Evolutionary conservation across 2,797 vertebrate species (phyloP), one percentile per base, ranked within the genome.

Genomic region (Gobionotothen gibberifrons): DNA sequence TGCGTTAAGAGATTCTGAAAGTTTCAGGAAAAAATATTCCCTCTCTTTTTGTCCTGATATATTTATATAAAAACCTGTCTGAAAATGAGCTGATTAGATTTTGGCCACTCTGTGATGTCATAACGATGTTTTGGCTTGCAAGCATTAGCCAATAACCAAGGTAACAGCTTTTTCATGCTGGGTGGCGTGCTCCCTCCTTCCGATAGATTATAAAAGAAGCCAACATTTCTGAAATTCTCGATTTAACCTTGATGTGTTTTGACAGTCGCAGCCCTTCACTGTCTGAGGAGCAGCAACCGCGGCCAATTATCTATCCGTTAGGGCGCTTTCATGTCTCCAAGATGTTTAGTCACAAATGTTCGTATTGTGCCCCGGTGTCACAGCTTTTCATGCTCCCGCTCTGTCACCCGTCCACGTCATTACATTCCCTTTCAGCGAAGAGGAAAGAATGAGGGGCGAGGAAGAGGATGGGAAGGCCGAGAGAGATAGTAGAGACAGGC

Each of bases 221-320:
- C 29, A 66, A 56, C 36, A 32, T 85, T 84, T 89, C 62, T 68
- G 16, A 83, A 69, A 76, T 61, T 73, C 72, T 83, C 78, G 70
- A 79, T 86, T 36, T 85, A 81, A 85, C 81, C 73, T 46, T 86
- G 84, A 85, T 85, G 76, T 76, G 82, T 87, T 89, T 72, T 86
- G 85, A 90, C 55, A 47, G 69, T 54, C 74, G 63, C 78, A 81
- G 74, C 76, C 69, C 66, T 72, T 79, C 69, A n/a, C 72, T 71
- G 81, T 83, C 81, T 66, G 66, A 85, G 74, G 79, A 76, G 54
- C 80, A 15, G 66, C 81, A 75, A 16, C 69, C 63, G 1, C 49
- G 17, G 82, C 81, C 82, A 85, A 86, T 85, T 89, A 89, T 88
- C 72, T 61, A 60, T 85, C 76, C 64, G 76, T 74, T 74, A 11